Percentiles rank a stretch among this genome's conserved stretches.
Evolutionary conservation across 2,797 vertebrate species (phyloP).

Genomic region (Lepidocolaptes lacrymiger): DNA sequence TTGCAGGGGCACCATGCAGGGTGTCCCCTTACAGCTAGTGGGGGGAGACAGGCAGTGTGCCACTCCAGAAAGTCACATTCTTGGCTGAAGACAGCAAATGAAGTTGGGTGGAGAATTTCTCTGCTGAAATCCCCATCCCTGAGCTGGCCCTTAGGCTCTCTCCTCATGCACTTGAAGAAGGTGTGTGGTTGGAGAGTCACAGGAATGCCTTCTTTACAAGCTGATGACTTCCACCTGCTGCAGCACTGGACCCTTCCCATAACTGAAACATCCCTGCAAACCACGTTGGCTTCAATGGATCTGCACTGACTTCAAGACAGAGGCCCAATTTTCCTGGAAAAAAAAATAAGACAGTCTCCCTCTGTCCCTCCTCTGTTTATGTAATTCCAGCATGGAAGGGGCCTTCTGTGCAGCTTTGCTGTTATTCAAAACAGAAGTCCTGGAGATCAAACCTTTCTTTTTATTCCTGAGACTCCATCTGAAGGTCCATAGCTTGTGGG

Average conservation of each 20-base stretch:
- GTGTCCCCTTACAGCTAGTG: not conserved
- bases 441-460: conserved; percentile 78
- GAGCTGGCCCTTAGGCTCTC: not conserved
- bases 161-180: not conserved
- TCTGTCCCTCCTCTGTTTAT: not conserved
- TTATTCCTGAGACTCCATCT: conserved; percentile 76
- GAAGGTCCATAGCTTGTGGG: conserved; percentile 62
- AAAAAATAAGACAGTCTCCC: not conserved
- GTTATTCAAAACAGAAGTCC: conserved; percentile 46
- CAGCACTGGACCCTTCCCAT: not conserved
- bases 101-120: not conserved
- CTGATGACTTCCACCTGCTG: not conserved
- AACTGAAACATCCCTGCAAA: not conserved
- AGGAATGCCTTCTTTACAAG: not conserved
- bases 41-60: not conserved
- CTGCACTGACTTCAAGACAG: not conserved
- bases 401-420: conserved; percentile 28
- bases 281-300: accelerated
- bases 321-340: not conserved
- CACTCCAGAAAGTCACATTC: not conserved
- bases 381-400: not conserved
- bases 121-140: not conserved
- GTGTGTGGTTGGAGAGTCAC: not conserved
- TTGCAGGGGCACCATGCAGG: accelerated
- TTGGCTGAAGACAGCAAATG: not conserved